phyloP scores from a whole-genome alignment of 2,888 invertebrate genomes.

The Arge pagana region DNA sequence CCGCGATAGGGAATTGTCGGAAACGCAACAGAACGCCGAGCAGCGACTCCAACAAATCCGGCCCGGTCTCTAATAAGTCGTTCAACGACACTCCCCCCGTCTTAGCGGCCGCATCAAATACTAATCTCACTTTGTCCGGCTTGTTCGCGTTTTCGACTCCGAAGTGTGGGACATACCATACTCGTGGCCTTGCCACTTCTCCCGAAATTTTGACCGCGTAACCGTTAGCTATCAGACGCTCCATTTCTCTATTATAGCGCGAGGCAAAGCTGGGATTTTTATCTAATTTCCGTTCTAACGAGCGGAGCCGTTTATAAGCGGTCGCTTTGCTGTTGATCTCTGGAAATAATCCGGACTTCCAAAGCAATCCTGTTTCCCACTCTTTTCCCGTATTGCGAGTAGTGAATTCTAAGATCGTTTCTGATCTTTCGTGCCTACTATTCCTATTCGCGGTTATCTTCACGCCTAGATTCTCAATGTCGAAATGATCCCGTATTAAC shows the following conservation, averaged over 20 bases:
- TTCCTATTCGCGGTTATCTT: too few species aligned
- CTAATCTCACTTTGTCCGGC: slow-evolving; percentile 8
- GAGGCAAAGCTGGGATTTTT: slow-evolving; percentile 23
- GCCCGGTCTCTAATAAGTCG: slow-evolving; percentile 41
- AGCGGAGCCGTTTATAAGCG: slow-evolving; percentile 12
- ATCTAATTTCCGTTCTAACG: slow-evolving; percentile 25
- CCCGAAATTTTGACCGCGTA: slow-evolving; percentile 7
- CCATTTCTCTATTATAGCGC: slow-evolving; percentile 24
- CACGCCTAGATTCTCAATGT: too few species aligned
- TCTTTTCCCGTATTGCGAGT: too few species aligned
- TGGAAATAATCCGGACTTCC: too few species aligned
- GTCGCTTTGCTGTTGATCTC: too few species aligned
- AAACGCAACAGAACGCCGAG: slow-evolving; percentile 48
- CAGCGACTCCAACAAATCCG: slow-evolving; percentile 44
- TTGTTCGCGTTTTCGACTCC: slow-evolving; percentile 26
- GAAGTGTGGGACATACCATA: slow-evolving; percentile 38
- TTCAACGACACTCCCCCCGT: slow-evolving; percentile 36
- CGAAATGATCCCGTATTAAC: too few species aligned
- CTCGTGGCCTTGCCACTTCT: too few species aligned
- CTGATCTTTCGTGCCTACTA: too few species aligned
- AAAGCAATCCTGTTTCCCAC: too few species aligned
- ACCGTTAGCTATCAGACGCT: slow-evolving; percentile 20
- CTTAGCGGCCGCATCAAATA: slow-evolving; percentile 17
- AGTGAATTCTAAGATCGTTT: too few species aligned
- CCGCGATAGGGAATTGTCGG: slow-evolving; percentile 42